Percentiles rank a stretch among this genome's conserved stretches.
phyloP scores from a whole-genome alignment of 2,888 invertebrate species.

The Arctia plantaginis region DNA sequence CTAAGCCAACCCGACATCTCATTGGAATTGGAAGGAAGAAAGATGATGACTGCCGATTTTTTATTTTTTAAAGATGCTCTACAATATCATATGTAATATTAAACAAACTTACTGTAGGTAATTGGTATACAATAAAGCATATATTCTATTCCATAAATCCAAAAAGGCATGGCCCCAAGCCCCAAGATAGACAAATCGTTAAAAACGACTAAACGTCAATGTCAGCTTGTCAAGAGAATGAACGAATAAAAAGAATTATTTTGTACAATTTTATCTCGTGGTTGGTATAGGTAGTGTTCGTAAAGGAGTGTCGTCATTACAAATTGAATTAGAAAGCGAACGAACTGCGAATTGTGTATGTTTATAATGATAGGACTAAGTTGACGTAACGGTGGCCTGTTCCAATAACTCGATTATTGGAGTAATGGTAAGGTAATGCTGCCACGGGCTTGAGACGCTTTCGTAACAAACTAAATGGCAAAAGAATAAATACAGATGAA shows the following conservation, averaged over 20 bases:
- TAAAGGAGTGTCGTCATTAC: constrained; percentile 63
- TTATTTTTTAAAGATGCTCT: too few species aligned
- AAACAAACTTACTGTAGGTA: too few species aligned
- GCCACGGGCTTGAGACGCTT: constrained; percentile 67
- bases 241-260: constrained; percentile 34
- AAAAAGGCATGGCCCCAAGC: neutral
- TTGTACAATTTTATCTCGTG: constrained; percentile 38
- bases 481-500: constrained; percentile 56
- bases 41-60: too few species aligned
- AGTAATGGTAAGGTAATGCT: constrained; percentile 63
- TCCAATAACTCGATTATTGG: constrained; percentile 69
- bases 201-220: constrained; percentile 23
- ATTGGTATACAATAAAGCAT: too few species aligned
- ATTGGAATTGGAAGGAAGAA: too few species aligned
- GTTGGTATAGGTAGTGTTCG: constrained; percentile 32
- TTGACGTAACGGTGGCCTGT: constrained; percentile 70
- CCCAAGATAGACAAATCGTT: neutral
- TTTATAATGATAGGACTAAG: constrained; percentile 69
- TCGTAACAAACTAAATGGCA: constrained; percentile 66
- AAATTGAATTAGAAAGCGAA: constrained; percentile 72
- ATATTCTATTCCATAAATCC: too few species aligned
- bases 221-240: constrained; percentile 28
- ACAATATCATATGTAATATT: too few species aligned
- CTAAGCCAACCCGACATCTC: too few species aligned
- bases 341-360: constrained; percentile 52